Conservation (phyloP, 2,888 invertebrate species). For the Yponomeuta plumbellus region DNA sequence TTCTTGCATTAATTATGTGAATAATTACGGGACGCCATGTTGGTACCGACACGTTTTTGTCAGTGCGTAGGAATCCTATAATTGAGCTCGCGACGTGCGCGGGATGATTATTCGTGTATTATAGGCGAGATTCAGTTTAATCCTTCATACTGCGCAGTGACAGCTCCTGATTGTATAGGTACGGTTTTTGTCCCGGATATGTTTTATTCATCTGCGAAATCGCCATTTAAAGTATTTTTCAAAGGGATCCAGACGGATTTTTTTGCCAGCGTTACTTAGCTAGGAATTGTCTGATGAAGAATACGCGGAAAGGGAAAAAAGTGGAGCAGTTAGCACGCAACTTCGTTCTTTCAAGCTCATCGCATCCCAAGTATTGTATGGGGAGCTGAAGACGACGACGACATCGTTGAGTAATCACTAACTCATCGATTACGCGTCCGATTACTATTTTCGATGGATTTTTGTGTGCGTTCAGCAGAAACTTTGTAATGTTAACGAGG, state of each 20-base stretch:
- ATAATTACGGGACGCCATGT: conserved; percentile 44
- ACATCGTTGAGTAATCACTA: too few species aligned
- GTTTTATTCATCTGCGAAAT: background rate
- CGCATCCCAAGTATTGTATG: background rate
- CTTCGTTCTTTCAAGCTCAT: background rate
- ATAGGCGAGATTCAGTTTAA: conserved; percentile 22
- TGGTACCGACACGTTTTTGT: conserved; percentile 44
- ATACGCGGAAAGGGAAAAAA: background rate
- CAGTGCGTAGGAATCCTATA: conserved; percentile 27
- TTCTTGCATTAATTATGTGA: conserved; percentile 44
- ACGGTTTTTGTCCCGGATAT: background rate
- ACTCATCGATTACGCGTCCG: too few species aligned
- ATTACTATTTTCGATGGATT: too few species aligned
- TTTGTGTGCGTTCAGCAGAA: too few species aligned
- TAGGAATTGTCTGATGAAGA: background rate
- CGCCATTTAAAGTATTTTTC: background rate
- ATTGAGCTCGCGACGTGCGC: conserved; percentile 28
- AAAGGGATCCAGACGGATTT: background rate
- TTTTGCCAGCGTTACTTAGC: background rate
- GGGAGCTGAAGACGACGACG: background rate
- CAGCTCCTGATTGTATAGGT: background rate
- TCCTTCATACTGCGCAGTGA: background rate
- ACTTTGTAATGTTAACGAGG: background rate
- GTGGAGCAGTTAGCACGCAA: background rate
- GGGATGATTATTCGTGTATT: conserved; percentile 24